Percentiles rank a stretch among this genome's conserved stretches.
phyloP scores from a whole-genome alignment of 1,140 invertebrate species.

The Aphelinus certus region DNA sequence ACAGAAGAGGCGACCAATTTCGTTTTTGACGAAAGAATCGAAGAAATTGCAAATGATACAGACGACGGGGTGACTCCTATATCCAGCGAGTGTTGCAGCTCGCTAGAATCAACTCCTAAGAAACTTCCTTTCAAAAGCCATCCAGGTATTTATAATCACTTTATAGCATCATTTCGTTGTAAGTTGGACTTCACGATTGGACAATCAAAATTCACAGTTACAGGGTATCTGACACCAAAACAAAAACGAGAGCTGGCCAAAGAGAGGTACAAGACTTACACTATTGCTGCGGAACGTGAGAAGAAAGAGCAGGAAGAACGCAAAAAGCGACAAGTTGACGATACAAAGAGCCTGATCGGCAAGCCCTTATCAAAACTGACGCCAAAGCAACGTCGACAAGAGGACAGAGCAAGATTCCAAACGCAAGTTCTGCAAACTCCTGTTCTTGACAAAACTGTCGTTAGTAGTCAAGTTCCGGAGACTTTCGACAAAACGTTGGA shows the following conservation, averaged over 20 bases:
- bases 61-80: conserved; percentile 67
- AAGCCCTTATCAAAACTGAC: conserved; percentile 66
- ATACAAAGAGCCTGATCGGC: conserved; percentile 41
- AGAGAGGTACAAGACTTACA: conserved; percentile 83
- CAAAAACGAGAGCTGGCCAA: conserved; percentile 77
- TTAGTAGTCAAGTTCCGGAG: too few species aligned
- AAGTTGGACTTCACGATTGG: too few species aligned
- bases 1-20: conserved; percentile 53
- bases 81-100: conserved; percentile 70
- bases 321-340: conserved; percentile 53
- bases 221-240: conserved; percentile 73
- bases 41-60: conserved; percentile 58
- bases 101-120: conserved; percentile 77
- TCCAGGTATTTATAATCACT: conserved; percentile 8
- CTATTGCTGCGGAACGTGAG: conserved; percentile 71
- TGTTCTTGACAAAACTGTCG: conserved; percentile 36
- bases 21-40: conserved; percentile 49
- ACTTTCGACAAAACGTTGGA: not conserved
- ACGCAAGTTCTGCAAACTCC: conserved; percentile 71
- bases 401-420: conserved; percentile 75
- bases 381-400: conserved; percentile 75
- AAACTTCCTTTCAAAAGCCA: conserved; percentile 62
- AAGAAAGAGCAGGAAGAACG: conserved; percentile 57
- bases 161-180: too few species aligned
- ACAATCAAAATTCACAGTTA: not conserved